Percentiles rank a stretch among this genome's conserved stretches.
phyloP scores from a whole-genome alignment of 2,888 invertebrate species.

The Ormyrus pomaceus region DNA sequence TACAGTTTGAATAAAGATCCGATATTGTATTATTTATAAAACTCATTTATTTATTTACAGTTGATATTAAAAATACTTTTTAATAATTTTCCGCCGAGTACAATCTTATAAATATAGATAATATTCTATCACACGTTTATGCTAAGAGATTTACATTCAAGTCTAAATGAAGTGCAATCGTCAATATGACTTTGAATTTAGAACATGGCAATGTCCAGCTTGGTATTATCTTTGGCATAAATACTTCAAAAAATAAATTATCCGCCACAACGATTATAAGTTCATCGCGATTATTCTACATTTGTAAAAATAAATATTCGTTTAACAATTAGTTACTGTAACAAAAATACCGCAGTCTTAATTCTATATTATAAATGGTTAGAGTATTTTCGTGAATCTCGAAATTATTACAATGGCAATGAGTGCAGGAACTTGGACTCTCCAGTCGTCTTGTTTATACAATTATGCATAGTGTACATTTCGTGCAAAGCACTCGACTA shows the following conservation, averaged over 20 bases:
- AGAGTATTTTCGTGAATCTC: constrained; percentile 25
- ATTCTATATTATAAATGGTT: background rate
- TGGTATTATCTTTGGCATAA: constrained; percentile 56
- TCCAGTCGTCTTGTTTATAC: constrained; percentile 22
- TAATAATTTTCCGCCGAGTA: background rate
- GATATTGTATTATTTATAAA: too few species aligned
- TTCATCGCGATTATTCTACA: background rate
- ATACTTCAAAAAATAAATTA: constrained; percentile 37
- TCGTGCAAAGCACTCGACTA: constrained; percentile 16
- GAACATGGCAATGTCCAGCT: constrained; percentile 26
- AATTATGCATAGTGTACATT: constrained; percentile 36
- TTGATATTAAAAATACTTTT: constrained; percentile 20
- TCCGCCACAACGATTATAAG: constrained; percentile 1
- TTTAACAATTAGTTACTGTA: constrained; percentile 32
- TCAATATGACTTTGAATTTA: constrained; percentile 29
- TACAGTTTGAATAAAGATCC: too few species aligned
- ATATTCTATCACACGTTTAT: background rate
- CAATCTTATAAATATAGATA: background rate
- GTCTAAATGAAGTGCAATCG: too few species aligned
- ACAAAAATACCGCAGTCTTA: constrained; percentile 20
- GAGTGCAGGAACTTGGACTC: constrained; percentile 41
- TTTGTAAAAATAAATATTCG: constrained; percentile 31
- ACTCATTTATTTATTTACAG: constrained; percentile 31
- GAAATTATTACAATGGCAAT: constrained; percentile 25
- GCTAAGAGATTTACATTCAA: too few species aligned